Evolutionary conservation across 1,140 invertebrate species (phyloP).

Genomic region (Cherax destructor): DNA sequence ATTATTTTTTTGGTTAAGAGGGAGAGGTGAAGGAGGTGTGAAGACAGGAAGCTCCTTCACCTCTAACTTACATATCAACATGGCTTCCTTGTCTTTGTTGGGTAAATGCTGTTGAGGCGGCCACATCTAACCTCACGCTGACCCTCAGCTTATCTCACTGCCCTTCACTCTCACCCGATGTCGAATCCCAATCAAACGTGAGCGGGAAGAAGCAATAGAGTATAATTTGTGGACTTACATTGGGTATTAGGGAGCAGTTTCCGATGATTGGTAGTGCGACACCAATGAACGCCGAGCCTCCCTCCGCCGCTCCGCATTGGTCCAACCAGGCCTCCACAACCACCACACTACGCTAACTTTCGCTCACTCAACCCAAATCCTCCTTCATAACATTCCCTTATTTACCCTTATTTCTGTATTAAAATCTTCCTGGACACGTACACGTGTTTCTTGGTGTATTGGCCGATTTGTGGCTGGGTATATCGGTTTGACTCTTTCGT

Average conservation of each 20-base stretch:
- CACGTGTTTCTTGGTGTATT: too few species aligned
- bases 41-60: not conserved
- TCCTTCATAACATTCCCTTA: not conserved
- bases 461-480: too few species aligned
- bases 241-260: constrained; percentile 79
- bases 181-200: constrained; percentile 72
- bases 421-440: too few species aligned
- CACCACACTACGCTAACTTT: not conserved
- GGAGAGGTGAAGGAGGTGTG: not conserved
- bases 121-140: not conserved
- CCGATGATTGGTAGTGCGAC: constrained; percentile 75
- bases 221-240: constrained; percentile 88
- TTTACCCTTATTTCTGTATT: too few species aligned
- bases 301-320: constrained; percentile 67
- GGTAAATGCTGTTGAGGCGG: not conserved
- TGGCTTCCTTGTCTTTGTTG: constrained; percentile 73
- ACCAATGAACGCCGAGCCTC: constrained; percentile 73
- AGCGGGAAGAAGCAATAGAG: constrained; percentile 75
- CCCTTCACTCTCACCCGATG: not conserved
- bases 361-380: not conserved
- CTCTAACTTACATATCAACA: constrained; percentile 72
- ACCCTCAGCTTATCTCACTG: not conserved
- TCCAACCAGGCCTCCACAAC: constrained; percentile 20
- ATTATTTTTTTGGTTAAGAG: too few species aligned
- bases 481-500: too few species aligned